Evolutionary conservation across 2,797 vertebrate genomes (phyloP).

Genomic region (Falco naumanni): DNA sequence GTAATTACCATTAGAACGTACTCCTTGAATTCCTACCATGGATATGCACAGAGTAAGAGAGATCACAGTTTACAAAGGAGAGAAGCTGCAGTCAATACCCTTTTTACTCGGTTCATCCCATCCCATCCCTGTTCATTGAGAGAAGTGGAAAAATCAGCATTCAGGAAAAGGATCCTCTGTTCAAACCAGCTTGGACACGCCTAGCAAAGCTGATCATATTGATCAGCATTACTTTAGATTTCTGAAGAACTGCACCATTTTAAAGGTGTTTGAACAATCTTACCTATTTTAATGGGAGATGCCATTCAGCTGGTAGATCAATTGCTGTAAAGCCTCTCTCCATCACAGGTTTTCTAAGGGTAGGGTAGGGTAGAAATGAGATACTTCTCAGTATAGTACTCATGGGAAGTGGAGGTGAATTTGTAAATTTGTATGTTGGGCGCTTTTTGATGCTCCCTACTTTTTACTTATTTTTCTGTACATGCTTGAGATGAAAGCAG

Average conservation of each 20-base stretch:
- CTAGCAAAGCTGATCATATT: background rate
- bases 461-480: background rate
- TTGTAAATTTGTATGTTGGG: background rate
- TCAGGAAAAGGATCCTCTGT: background rate
- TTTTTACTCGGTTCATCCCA: background rate
- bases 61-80: background rate
- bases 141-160: background rate
- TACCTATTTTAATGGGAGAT: background rate
- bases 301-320: background rate
- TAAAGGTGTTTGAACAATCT: background rate
- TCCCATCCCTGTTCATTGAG: background rate
- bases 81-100: fast-evolving
- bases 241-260: background rate
- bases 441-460: background rate
- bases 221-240: background rate
- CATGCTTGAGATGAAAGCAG: background rate
- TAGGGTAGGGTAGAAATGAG: background rate
- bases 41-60: background rate
- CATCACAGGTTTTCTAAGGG: background rate
- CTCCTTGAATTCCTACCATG: background rate
- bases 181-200: background rate
- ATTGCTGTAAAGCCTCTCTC: background rate
- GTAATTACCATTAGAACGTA: background rate
- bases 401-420: background rate
- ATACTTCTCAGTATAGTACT: background rate